These are phyloP conservation scores for Aphodius granarius DNA, from an alignment of 2,888 invertebrate genomes.

Conservation along the genomic window DNA sequence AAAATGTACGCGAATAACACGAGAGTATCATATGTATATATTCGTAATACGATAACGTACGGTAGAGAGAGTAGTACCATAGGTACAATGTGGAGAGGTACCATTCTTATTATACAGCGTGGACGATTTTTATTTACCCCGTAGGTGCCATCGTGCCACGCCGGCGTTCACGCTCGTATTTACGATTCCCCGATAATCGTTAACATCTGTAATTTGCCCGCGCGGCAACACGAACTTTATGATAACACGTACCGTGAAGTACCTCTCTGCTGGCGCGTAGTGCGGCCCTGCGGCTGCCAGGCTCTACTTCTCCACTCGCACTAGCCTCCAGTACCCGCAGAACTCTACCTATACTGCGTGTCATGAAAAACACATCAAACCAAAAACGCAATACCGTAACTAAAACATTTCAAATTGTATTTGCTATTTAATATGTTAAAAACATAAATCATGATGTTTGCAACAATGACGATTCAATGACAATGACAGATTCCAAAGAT, in stretches of 20 bases:
- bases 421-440: too few relatives aligned
- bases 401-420: too few relatives aligned
- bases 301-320: neutral
- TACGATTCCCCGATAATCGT: constrained; percentile 41
- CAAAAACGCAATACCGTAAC: too few relatives aligned
- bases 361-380: neutral
- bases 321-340: neutral
- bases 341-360: neutral
- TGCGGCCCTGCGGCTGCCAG: neutral
- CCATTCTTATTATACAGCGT: neutral
- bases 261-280: constrained; percentile 1
- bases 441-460: too few relatives aligned
- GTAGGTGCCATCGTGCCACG: constrained; percentile 40
- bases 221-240: constrained; percentile 34
- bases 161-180: constrained; percentile 39
- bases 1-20: neutral
- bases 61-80: neutral
- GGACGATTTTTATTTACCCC: constrained; percentile 31
- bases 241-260: constrained; percentile 32
- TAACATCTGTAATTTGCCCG: constrained; percentile 42
- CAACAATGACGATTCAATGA: too few relatives aligned
- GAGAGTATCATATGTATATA: neutral
- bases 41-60: neutral
- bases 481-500: too few relatives aligned
- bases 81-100: neutral